A percentile compares a stretch with the other conserved stretches of the same genome.
phyloP scores from a whole-genome alignment of 2,888 invertebrate species.

The Zonitis immaculata region DNA sequence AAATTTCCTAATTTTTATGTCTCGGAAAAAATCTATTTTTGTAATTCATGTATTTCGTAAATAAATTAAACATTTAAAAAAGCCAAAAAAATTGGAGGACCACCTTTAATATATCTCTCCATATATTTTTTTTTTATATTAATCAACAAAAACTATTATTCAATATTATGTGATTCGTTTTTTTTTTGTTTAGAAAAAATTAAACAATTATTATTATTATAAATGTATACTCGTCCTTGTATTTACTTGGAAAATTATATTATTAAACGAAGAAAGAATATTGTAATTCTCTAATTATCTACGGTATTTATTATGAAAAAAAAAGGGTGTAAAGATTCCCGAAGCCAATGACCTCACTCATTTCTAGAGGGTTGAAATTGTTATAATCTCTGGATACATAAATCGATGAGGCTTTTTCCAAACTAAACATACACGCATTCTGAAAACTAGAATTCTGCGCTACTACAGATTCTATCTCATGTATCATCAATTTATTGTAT shows the following conservation, averaged over 20 bases:
- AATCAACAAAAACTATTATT: too few species aligned
- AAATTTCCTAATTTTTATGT: background rate
- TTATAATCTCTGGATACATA: background rate
- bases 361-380: background rate
- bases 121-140: too few species aligned
- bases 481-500: too few species aligned
- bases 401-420: background rate
- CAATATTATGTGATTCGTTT: background rate
- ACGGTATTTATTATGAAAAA: background rate
- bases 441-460: background rate
- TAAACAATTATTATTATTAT: background rate
- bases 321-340: background rate
- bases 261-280: background rate
- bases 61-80: too few species aligned
- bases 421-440: background rate
- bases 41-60: too few species aligned
- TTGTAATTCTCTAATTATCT: background rate
- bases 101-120: too few species aligned
- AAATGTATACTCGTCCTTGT: background rate
- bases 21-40: background rate
- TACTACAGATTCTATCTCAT: too few species aligned
- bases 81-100: too few species aligned
- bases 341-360: conserved; percentile 18
- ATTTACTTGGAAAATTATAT: background rate
- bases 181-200: too few species aligned